A percentile compares a stretch with the other conserved stretches of the same genome.
Conservation (phyloP, 2,888 invertebrate species). For the Euphydryas editha region DNA sequence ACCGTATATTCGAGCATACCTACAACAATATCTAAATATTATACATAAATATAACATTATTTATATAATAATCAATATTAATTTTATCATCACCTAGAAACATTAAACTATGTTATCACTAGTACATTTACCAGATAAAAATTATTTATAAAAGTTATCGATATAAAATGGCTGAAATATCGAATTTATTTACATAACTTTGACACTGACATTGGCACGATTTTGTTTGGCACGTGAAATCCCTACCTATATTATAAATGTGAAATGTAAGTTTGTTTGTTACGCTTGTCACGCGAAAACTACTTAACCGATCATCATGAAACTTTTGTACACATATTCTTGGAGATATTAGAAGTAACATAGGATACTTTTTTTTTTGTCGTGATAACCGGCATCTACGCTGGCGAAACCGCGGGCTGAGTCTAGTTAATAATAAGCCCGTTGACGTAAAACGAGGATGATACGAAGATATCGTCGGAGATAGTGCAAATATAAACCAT, state of each 20-base stretch:
- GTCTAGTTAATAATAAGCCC: no score
- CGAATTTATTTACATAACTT: constrained; percentile 22
- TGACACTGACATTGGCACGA: constrained; percentile 18
- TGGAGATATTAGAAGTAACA: no score
- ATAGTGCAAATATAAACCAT: no score
- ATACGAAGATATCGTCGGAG: background rate
- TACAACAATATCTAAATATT: constrained; percentile 27
- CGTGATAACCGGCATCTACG: no score
- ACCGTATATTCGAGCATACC: constrained; percentile 1
- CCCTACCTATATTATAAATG: no score
- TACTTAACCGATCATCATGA: no score
- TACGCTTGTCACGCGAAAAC: no score
- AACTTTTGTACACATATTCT: no score
- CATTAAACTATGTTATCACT: constrained; percentile 22
- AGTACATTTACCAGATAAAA: constrained; percentile 11
- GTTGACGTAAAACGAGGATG: background rate
- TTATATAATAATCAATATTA: constrained; percentile 16
- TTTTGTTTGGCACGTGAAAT: no score
- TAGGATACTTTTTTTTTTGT: no score
- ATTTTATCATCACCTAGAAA: constrained; percentile 6
- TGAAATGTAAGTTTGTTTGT: no score
- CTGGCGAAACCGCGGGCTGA: no score
- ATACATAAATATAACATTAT: constrained; percentile 35
- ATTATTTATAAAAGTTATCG: constrained; percentile 7
- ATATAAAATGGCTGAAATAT: constrained; percentile 8